Conservation (phyloP, 1,140 invertebrate species). For the Caenorhabditis inopinata region DNA sequence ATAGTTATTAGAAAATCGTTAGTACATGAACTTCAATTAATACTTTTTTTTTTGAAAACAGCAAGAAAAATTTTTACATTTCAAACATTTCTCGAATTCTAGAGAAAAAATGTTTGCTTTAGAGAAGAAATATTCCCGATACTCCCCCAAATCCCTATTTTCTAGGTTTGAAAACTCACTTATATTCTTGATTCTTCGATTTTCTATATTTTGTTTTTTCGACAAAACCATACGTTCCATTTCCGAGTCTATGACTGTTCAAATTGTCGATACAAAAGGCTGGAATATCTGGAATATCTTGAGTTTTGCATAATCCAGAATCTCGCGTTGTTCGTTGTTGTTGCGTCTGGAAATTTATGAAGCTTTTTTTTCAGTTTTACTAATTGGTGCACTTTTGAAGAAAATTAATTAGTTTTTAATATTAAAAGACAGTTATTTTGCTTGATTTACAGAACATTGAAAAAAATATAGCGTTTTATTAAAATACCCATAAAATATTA, state of each 20-base stretch:
- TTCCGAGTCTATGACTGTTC: slow-evolving; percentile 32
- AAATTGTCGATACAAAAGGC: slow-evolving; percentile 18
- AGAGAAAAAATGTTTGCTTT: too few species aligned
- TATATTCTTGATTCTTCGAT: not conserved
- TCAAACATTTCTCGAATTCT: too few species aligned
- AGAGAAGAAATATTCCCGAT: too few species aligned
- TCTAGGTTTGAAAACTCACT: not conserved
- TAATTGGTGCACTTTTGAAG: not conserved
- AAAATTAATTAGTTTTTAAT: too few species aligned
- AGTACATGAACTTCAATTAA: too few species aligned
- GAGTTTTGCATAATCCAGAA: not conserved
- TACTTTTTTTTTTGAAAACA: too few species aligned
- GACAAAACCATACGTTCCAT: slow-evolving; percentile 38
- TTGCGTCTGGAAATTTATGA: not conserved
- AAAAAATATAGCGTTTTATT: not conserved
- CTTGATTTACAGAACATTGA: too few species aligned
- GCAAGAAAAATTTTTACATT: not conserved
- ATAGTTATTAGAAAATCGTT: not conserved
- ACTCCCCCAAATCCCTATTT: not conserved
- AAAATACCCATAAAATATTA: not conserved
- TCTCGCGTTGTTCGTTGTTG: not conserved
- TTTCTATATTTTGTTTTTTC: slow-evolving; percentile 23
- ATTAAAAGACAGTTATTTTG: too few species aligned
- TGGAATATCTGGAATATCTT: not conserved
- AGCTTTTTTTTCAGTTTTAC: not conserved